phyloP scores from a whole-genome alignment of 2,888 invertebrate species.

The Ischnus inquisitorius region DNA sequence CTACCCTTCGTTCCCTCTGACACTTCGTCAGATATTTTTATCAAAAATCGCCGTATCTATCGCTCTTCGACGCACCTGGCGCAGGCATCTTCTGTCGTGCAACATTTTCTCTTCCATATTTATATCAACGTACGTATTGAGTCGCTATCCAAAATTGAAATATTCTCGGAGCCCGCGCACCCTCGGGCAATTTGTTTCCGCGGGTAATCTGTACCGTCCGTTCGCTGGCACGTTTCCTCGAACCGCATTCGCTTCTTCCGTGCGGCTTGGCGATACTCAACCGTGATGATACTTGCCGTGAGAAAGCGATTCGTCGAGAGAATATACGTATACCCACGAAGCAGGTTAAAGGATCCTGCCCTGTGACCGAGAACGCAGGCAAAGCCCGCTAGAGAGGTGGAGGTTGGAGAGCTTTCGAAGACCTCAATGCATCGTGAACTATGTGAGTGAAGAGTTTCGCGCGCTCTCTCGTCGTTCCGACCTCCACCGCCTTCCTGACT shows the following conservation, averaged over 20 bases:
- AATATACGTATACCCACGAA: neutral
- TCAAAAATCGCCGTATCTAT: neutral
- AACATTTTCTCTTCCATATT: neutral
- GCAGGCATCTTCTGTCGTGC: neutral
- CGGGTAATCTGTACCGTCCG: conserved; percentile 67
- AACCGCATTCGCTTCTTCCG: conserved; percentile 30
- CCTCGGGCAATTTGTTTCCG: conserved; percentile 57
- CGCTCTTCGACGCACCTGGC: neutral
- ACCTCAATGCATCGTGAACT: conserved; percentile 31
- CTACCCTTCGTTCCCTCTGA: neutral
- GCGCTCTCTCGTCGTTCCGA: conserved; percentile 34
- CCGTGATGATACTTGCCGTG: conserved; percentile 23
- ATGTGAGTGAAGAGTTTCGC: conserved; percentile 49
- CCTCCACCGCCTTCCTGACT: neutral
- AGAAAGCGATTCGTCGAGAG: conserved; percentile 3
- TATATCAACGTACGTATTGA: neutral
- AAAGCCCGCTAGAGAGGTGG: conserved; percentile 16
- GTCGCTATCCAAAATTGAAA: conserved; percentile 66
- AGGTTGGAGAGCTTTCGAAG: conserved; percentile 43
- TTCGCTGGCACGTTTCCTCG: conserved; percentile 61
- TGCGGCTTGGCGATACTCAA: neutral
- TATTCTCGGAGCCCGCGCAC: conserved; percentile 53
- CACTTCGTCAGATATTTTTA: neutral
- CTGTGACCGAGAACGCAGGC: conserved; percentile 4
- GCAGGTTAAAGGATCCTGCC: neutral